A percentile compares a stretch with the other conserved stretches of the same genome.
Conservation (phyloP, 2,113 vertebrate genomes). For the Festucalex cinctus region DNA sequence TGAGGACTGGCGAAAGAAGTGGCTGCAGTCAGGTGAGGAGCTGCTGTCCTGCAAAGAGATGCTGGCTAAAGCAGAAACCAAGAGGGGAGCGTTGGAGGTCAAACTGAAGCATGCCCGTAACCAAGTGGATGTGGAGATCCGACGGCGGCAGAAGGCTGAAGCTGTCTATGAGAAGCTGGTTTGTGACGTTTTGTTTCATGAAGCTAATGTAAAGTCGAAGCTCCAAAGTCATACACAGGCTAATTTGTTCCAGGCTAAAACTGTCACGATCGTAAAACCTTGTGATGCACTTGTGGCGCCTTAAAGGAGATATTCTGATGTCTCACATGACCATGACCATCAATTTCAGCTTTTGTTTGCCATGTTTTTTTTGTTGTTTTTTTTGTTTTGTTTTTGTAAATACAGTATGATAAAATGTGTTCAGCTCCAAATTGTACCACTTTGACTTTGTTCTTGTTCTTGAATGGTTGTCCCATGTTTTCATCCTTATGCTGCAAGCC, state of each 20-base stretch:
- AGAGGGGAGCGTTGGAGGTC: conserved; percentile 84
- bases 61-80: conserved; percentile 83
- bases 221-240: neutral
- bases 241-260: neutral
- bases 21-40: conserved; percentile 77
- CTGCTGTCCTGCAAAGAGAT: conserved; percentile 80
- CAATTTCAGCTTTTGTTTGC: neutral
- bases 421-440: neutral
- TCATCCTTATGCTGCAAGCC: neutral
- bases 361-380: neutral
- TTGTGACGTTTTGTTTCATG: conserved; percentile 41
- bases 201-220: neutral
- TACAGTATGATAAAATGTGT: neutral
- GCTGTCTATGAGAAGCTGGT: conserved; percentile 87
- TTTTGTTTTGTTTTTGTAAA: too few species aligned
- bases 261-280: neutral
- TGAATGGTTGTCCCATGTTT: neutral
- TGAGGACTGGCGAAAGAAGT: conserved; percentile 82
- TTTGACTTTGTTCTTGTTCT: neutral
- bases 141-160: conserved; percentile 86
- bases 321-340: neutral
- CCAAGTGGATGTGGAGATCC: conserved; percentile 94
- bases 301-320: neutral
- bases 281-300: neutral
- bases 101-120: conserved; percentile 93